These are phyloP conservation scores for Acrobasis suavella DNA, from an alignment of 2,888 invertebrate genomes.

Conservation along the genomic window DNA sequence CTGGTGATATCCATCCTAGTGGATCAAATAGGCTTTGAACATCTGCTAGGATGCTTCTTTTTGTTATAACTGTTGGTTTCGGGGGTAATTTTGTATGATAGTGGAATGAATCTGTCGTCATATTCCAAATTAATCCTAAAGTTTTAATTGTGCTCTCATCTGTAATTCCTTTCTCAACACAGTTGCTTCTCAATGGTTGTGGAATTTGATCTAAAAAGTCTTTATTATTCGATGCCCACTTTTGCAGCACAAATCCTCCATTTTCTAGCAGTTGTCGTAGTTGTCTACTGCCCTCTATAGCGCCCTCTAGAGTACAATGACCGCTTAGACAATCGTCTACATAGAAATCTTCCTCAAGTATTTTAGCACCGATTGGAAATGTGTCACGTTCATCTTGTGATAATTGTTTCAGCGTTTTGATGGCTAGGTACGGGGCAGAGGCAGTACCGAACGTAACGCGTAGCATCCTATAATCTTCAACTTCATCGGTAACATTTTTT, in stretches of 20 bases:
- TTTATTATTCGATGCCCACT: neutral
- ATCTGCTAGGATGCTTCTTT: slow-evolving; percentile 12
- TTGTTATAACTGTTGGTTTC: slow-evolving; percentile 10
- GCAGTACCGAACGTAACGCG: slow-evolving; percentile 21
- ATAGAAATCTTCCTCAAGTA: slow-evolving; percentile 2
- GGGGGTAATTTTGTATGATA: neutral
- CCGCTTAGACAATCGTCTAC: slow-evolving; percentile 2
- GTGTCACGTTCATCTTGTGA: slow-evolving; percentile 19
- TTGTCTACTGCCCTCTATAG: neutral
- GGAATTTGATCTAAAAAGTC: neutral
- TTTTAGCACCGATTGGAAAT: slow-evolving; percentile 14
- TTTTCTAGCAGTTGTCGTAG: neutral
- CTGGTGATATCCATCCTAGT: slow-evolving; percentile 29
- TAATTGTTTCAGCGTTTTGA: slow-evolving; percentile 13
- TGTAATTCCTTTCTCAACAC: slow-evolving; percentile 1
- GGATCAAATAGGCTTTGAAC: slow-evolving; percentile 32
- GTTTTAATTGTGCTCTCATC: slow-evolving; percentile 1
- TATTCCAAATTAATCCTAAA: slow-evolving; percentile 3
- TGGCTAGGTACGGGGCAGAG: slow-evolving; percentile 16
- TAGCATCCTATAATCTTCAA: slow-evolving; percentile 2
- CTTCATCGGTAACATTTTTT: neutral
- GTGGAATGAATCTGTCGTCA: slow-evolving; percentile 3
- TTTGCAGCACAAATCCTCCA: neutral
- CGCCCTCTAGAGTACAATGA: neutral
- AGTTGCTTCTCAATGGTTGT: neutral